Base-by-base conservation (phyloP, 2,888 invertebrate species). In the Eudemis profundana region DNA sequence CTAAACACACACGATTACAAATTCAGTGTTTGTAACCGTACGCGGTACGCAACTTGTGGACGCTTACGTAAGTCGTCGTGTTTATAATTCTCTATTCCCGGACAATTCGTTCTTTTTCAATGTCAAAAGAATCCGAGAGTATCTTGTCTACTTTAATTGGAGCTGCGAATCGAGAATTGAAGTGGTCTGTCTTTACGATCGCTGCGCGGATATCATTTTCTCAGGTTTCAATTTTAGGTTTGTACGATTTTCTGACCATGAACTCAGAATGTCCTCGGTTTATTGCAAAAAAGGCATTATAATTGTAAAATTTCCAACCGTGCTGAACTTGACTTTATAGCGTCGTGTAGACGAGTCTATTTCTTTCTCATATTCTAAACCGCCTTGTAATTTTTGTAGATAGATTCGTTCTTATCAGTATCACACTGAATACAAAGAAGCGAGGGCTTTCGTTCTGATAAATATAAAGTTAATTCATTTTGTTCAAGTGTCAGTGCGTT, bases 1-100 rank as follows among this genome's bases (percentile, higher is more conserved):
- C 65, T 64, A 64, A 64, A 60, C 53, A 65, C 53, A 65, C 65
- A 59, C 27, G 27, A 60, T 65, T 60, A 65, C 60, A 46, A 65
- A 65, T 65, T 53, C 65, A 65, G 53, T 15, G 59, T 53, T 53
- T 59, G 44, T 59, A 51, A 36, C 56, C 53, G 56, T 50, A 61
- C 44, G 46, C 57, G 38, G 53, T 53, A 51, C 42, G 42, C 63
- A 33, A 40, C 23, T 29, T 50, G 38, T 23, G 33, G 36, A 23
- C 51, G 23, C 44, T 60, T 65, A 60, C 65, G 65, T 60, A 65
- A 65, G 36, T 59, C 15, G 21, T 61, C 47, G 54, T 54, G 42
- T 65, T 60, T 60, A 60, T 53, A 57, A 65, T 59, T 40, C 46
- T 60, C 51, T 65, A 59, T 60, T 65, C 46, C 60, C 46, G 59